Evolutionary conservation across 2,797 vertebrate genomes (phyloP).

Genomic region (Sebastes hubbsi): DNA sequence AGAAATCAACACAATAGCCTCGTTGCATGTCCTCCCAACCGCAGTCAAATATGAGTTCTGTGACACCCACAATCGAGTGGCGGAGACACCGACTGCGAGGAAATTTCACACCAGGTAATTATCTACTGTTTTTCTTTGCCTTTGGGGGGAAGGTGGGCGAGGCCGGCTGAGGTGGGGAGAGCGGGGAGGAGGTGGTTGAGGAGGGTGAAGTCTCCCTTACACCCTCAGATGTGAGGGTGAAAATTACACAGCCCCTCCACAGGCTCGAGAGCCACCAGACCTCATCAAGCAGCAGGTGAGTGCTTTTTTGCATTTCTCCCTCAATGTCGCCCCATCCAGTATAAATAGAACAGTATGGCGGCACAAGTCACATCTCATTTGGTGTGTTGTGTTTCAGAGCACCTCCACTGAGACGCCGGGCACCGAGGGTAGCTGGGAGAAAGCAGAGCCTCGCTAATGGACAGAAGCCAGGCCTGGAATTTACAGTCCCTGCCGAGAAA

Average conservation of each 20-base stretch:
- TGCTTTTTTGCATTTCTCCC: slow-evolving; percentile 60
- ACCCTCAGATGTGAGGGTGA: slow-evolving; percentile 71
- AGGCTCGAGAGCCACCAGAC: slow-evolving; percentile 70
- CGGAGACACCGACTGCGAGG: slow-evolving; percentile 28
- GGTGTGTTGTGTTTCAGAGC: slow-evolving; percentile 72
- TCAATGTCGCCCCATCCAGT: slow-evolving; percentile 63
- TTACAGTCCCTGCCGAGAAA: slow-evolving; percentile 31
- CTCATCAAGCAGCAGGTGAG: slow-evolving; percentile 81
- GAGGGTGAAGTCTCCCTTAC: slow-evolving; percentile 44
- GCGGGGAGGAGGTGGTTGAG: slow-evolving; percentile 6
- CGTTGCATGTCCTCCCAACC: slow-evolving; percentile 50
- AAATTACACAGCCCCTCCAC: slow-evolving; percentile 74
- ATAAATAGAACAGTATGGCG: slow-evolving; percentile 77
- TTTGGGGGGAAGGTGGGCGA: slow-evolving; percentile 54
- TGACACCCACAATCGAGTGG: slow-evolving; percentile 54
- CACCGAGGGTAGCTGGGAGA: slow-evolving; percentile 46
- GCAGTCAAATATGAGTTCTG: slow-evolving; percentile 57
- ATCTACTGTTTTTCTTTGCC: slow-evolving; percentile 68
- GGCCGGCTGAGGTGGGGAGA: neutral
- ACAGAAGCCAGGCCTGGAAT: slow-evolving; percentile 45
- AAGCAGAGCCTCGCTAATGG: slow-evolving; percentile 58
- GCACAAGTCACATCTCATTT: slow-evolving; percentile 78
- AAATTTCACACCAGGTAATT: slow-evolving; percentile 80
- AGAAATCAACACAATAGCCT: slow-evolving; percentile 35
- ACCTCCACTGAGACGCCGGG: slow-evolving; percentile 60